Percentiles rank a stretch among this genome's conserved stretches.
phyloP scores from a whole-genome alignment of 2,113 vertebrate species.

The Tyto alba region DNA sequence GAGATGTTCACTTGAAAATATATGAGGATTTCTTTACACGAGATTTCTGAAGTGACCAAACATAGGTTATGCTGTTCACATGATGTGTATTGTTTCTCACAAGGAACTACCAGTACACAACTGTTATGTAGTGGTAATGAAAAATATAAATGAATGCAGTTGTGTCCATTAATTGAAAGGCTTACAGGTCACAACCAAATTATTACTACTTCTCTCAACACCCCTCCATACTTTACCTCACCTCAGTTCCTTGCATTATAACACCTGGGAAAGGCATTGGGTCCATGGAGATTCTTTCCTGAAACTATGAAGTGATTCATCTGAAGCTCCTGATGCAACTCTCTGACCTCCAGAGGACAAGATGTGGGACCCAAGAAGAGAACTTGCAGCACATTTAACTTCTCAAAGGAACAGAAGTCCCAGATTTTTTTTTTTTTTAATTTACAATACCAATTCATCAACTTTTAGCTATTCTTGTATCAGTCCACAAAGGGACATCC shows the following conservation, averaged over 20 bases:
- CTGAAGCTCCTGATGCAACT: background rate
- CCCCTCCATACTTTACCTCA: background rate
- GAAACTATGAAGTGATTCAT: background rate
- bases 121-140: accelerated
- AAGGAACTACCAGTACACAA: background rate
- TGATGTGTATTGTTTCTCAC: background rate
- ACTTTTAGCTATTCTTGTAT: conserved; percentile 47
- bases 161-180: background rate
- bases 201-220: background rate
- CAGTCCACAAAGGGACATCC: conserved; percentile 9
- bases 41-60: background rate
- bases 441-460: background rate
- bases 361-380: background rate
- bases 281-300: background rate
- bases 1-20: background rate
- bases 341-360: background rate
- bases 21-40: background rate
- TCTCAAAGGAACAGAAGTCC: background rate
- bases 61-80: accelerated
- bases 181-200: background rate
- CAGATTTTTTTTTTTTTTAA: background rate
- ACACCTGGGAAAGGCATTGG: background rate
- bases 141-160: background rate
- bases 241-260: background rate
- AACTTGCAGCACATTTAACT: background rate